phyloP scores from a whole-genome alignment of 1,140 invertebrate genomes.

The Chironomus tepperi region DNA sequence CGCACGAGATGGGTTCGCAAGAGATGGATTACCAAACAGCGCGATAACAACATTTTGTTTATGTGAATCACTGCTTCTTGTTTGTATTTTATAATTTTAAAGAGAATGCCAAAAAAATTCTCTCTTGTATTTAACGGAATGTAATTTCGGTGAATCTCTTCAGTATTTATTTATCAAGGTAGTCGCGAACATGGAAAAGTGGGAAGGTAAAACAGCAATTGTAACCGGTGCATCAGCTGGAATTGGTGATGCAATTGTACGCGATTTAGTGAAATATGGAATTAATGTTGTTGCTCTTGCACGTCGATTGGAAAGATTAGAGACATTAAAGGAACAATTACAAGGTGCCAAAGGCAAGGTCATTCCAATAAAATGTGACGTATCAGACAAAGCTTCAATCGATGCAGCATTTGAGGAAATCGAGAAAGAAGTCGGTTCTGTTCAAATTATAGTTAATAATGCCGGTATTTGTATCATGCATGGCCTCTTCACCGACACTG shows the following conservation, averaged over 20 bases:
- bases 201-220: too few species aligned
- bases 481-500: constrained; percentile 23
- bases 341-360: constrained; percentile 28
- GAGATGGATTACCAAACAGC: too few species aligned
- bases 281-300: constrained; percentile 42
- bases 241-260: background rate
- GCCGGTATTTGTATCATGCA: constrained; percentile 42
- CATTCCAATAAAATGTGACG: constrained; percentile 46
- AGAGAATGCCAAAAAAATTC: too few species aligned
- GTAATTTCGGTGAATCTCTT: too few species aligned
- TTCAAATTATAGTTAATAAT: constrained; percentile 62
- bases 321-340: constrained; percentile 28
- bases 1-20: too few species aligned
- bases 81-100: too few species aligned
- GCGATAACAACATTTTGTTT: too few species aligned
- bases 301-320: constrained; percentile 42
- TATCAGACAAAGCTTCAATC: constrained; percentile 53
- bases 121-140: too few species aligned
- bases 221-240: background rate
- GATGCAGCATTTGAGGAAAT: constrained; percentile 51
- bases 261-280: background rate
- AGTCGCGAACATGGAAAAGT: too few species aligned
- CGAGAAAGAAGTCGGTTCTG: constrained; percentile 46
- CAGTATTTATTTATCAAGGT: too few species aligned
- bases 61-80: too few species aligned